These are phyloP conservation scores for Stegophylla sp. DNA, from an alignment of 2,888 invertebrate genomes.

Conservation along the genomic window DNA sequence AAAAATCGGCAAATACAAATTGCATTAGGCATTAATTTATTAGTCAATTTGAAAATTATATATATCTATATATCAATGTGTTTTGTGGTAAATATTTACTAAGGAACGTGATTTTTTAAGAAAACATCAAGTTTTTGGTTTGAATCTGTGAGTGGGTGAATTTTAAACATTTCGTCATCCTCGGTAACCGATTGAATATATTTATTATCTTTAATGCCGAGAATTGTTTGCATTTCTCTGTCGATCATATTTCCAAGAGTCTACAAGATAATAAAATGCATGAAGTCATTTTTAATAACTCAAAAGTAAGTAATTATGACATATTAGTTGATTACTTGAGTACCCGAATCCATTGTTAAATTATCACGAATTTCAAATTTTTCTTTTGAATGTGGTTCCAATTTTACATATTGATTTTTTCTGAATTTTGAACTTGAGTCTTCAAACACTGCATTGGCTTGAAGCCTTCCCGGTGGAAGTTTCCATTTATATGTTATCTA, in stretches of 20 bases:
- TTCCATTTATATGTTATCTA: constrained; percentile 48
- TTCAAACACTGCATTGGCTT: constrained; percentile 8
- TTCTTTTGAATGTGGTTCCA: constrained; percentile 36
- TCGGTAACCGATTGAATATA: constrained; percentile 37
- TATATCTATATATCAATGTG: not conserved
- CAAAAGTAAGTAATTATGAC: not conserved
- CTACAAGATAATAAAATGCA: not conserved
- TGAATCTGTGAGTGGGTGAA: not conserved
- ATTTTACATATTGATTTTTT: constrained; percentile 27
- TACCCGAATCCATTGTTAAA: constrained; percentile 12
- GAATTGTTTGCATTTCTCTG: constrained; percentile 46
- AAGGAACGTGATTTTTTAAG: constrained; percentile 44
- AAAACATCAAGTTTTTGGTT: constrained; percentile 38
- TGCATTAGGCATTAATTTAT: not conserved
- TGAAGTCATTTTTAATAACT: not conserved
- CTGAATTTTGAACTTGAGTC: constrained; percentile 1
- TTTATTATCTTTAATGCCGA: constrained; percentile 45
- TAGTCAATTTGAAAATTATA: not conserved
- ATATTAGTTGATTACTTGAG: constrained; percentile 22
- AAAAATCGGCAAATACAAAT: not conserved
- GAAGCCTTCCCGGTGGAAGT: constrained; percentile 5
- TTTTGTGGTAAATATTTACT: constrained; percentile 8
- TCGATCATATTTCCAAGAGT: constrained; percentile 16
- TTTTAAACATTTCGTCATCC: constrained; percentile 49
- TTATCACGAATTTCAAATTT: not conserved